Base-by-base conservation (phyloP, 2,888 invertebrate species). In the Watsonalla cultraria region DNA sequence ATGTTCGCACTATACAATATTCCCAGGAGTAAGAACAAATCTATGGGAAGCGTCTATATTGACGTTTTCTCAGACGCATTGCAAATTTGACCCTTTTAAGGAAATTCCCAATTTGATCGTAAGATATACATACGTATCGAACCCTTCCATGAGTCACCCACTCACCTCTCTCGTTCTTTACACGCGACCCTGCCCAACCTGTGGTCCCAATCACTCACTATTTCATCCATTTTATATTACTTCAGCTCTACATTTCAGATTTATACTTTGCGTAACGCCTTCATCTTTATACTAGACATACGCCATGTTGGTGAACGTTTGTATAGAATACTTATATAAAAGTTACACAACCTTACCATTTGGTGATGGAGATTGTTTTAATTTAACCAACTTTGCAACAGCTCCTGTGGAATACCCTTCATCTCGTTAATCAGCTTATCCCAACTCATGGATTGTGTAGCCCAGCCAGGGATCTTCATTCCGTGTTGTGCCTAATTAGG, bases 401-500 rank as follows among this genome's bases (percentile, higher is more conserved):
- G 66, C 71, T 73, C 67, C 71, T 68, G 73, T 64, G 73, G 76
- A 68, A 72, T 68, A 73, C 78, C 79, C 78, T 80, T 80, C 78
- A 84, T 82, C 76, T 85, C 80, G 78, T 69, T 85, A 86, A 86
- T 86, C 81, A 80, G 80, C 79, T 85, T 82, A 82, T 77, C 73
- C 76, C 70, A 72, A 75, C 76, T 70, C 74, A 74, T 78, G 73
- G 80, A 80, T 80, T 72, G 64, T 72, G 68, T 66, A 66, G 60
- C 72, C 70, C 60, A 62, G 64, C 70, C 60, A 62, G 64, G 61
- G 68, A 72, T 75, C 68, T 69, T 68, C 62, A 59, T 68, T 70
- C 60, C 64, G 72, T 66, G 68, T 72, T 67, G 62, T 62, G 70
- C 58, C 57, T 60, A 68, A 60, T 60, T 53, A 53, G 58, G 50